Base-by-base conservation (phyloP, 2,888 invertebrate species). In the Camptogramma bilineatum region DNA sequence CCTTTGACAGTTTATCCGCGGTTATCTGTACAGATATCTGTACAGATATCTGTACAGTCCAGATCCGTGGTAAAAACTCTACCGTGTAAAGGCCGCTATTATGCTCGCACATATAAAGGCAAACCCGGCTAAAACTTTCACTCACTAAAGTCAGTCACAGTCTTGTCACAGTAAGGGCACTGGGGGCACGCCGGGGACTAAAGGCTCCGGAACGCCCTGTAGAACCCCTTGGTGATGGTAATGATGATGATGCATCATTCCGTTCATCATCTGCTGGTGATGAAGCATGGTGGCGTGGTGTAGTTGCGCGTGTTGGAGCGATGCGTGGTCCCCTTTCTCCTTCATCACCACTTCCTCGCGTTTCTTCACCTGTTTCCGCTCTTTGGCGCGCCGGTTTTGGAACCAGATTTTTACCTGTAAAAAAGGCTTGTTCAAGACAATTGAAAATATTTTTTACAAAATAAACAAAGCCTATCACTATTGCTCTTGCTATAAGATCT, bases 361-460 rank as follows among this genome's bases (percentile, higher is more conserved):
- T 89, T 98, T 98, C 85, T 98, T 98, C 47, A 92, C 92, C 83
- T 97, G 96, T 86, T 98, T 98, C 10, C 99, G 94, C 80, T 98
- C 98, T 90, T 98, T 98, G 57, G 98, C 98, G 47, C 98, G 95
- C 16, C 98, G 95, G 86, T 98, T 98, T 94, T 98, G 98, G 84
- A 98, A 98, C 96, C 96, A 96, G 66, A 96, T 96, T 87, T 96
- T 96, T 56, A 96, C 96, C 95, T 93, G 79, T 0, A 76, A 73
- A 72, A 42, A 58, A 16, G 10, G 9, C 39, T 44, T 21, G n/a
- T 4, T 50, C 42, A 28, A 24, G 10, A 24, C 10, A 48, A 31
- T 19, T 10, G 56, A 8, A 28, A 28, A 28, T 28, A 28, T 28
- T 4, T 28, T 28, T 3, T 1, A 28, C 28, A 28, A 4, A 5